These are phyloP conservation scores for Apamea crenata DNA, from an alignment of 2,888 invertebrate species.

Conservation along the genomic window DNA sequence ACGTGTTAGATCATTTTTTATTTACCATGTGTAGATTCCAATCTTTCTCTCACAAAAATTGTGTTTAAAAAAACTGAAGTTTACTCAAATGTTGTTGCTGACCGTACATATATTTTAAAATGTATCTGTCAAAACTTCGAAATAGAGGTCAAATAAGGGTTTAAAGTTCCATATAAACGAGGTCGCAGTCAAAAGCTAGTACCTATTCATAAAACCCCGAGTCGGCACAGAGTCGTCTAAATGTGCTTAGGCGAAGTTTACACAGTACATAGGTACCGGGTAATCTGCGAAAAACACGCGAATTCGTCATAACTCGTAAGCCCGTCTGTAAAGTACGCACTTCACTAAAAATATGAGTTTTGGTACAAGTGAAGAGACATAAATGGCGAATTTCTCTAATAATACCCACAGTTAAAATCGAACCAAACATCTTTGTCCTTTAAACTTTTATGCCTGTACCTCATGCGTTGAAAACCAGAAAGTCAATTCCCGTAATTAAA, in stretches of 20 bases:
- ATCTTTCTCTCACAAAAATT: too few species aligned
- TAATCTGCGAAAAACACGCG: slow-evolving; percentile 77
- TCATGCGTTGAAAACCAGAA: too few species aligned
- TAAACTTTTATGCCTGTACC: too few species aligned
- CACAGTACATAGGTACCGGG: slow-evolving; percentile 60
- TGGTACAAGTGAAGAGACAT: slow-evolving; percentile 63
- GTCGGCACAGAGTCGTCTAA: slow-evolving; percentile 60
- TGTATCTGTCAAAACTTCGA: not conserved
- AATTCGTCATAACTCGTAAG: slow-evolving; percentile 72
- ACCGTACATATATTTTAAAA: too few species aligned
- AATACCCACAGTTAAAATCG: too few species aligned
- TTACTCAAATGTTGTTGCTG: too few species aligned
- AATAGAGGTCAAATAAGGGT: not conserved
- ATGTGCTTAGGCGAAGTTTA: slow-evolving; percentile 71
- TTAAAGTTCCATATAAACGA: slow-evolving; percentile 4
- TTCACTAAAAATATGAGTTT: slow-evolving; percentile 75
- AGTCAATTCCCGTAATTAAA: too few species aligned
- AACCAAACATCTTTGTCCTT: too few species aligned
- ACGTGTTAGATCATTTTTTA: not conserved
- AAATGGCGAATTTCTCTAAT: too few species aligned
- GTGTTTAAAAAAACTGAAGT: not conserved
- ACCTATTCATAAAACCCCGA: slow-evolving; percentile 52
- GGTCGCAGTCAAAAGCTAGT: slow-evolving; percentile 11
- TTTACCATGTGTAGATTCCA: too few species aligned
- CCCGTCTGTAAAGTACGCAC: slow-evolving; percentile 79